Base-by-base conservation (phyloP, 2,113 vertebrate species). In the Perca flavescens region DNA sequence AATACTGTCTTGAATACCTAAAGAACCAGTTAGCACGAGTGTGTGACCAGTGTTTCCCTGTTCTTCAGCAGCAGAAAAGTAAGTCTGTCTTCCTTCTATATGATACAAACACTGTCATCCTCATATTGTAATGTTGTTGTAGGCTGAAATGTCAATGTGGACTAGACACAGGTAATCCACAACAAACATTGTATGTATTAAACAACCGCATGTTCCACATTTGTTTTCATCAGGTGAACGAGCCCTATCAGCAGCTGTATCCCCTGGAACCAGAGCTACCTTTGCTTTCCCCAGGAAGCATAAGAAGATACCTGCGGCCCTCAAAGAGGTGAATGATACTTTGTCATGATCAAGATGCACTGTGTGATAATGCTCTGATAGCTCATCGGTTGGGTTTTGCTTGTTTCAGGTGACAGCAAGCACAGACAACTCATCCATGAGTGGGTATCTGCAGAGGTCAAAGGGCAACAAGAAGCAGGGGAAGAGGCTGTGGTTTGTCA, bases 401-500 rank as follows among this genome's bases (percentile, higher is more conserved):
- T 61, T 67, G 47, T 86, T 84, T 61, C 80, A 99, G 98, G 98
- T 99, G 83, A 93, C 97, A 0, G 98, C 98, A 36, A 99, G 95
- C 89, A 99, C 97, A 47, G 96, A 96, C 92, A 96, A 97, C 79
- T 98, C 97, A 47, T 97, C 98, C 13, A 99, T 99, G 96, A 99
- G 98, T 83, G 98, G 98, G 56, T 99, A 99, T 85, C 93, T 99
- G 80, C 96, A 97, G 83, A 96, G 96, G 88, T 97, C 96, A 82
- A 99, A 98, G 90, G 95, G 94, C 78, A 96, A 90, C 78, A 98
- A 97, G 88, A 99, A 97, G 91, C 96, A 96, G 52, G 97, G 97
- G 95, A 99, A 98, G 93, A 97, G 97, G 64, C 89, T 98, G 36
- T 99, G 98, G 98, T 99, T 99, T 67, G 97, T 99, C 88, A 98